These are phyloP conservation scores for Uria lomvia DNA, from an alignment of 2,113 vertebrate species.

Conservation along the genomic window DNA sequence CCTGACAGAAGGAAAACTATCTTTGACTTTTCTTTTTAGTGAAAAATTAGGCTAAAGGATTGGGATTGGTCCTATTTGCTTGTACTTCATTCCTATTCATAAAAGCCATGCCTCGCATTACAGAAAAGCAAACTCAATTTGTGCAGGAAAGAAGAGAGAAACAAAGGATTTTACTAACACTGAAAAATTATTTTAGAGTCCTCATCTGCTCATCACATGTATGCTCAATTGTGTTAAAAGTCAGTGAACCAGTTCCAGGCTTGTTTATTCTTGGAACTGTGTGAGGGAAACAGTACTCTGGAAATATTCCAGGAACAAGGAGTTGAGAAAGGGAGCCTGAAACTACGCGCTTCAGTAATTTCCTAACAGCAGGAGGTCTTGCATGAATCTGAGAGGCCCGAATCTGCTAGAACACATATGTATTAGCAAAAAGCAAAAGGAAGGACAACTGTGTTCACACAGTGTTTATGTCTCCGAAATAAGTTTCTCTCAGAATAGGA, in stretches of 20 bases:
- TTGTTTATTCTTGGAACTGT: neutral
- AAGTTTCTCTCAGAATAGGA: neutral
- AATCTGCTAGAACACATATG: neutral
- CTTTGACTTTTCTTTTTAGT: neutral
- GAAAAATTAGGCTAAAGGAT: neutral
- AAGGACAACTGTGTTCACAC: neutral
- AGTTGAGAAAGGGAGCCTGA: neutral
- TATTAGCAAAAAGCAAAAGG: neutral
- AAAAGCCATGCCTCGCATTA: neutral
- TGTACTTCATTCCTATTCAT: neutral
- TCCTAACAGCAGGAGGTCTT: neutral
- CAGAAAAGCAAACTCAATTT: neutral
- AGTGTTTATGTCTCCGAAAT: neutral
- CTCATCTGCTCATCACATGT: neutral
- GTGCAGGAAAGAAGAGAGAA: neutral
- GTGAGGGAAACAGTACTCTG: neutral
- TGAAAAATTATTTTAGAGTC: neutral
- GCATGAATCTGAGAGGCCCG: neutral
- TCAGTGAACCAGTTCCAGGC: neutral
- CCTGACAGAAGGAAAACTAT: neutral
- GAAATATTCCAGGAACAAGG: neutral
- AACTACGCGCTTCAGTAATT: neutral
- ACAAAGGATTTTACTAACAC: neutral
- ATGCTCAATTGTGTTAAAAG: neutral
- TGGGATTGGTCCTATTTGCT: neutral